Evolutionary conservation across 1,140 invertebrate species (phyloP).

Genomic region (Cotesia chilonis): DNA sequence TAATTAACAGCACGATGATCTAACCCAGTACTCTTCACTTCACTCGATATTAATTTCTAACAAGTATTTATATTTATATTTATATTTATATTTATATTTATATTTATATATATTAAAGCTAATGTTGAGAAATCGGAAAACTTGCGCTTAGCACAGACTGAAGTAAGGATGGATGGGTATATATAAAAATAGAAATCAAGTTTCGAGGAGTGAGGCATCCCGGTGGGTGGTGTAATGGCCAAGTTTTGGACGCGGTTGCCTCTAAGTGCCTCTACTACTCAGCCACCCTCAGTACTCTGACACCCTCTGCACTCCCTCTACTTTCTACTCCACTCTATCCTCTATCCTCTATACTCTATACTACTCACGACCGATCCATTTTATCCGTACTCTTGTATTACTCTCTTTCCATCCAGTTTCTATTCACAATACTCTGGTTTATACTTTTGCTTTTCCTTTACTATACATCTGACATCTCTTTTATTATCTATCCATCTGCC

Average conservation of each 20-base stretch:
- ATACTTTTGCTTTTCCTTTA: no score
- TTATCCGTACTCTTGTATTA: constrained; percentile 30
- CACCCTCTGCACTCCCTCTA: constrained; percentile 24
- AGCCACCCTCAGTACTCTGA: constrained; percentile 40
- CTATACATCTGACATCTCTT: no score
- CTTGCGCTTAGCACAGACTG: no score
- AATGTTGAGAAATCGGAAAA: no score
- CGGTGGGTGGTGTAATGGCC: constrained; percentile 56
- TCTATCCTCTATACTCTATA: constrained; percentile 34
- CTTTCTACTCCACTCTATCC: constrained; percentile 25
- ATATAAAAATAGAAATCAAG: constrained; percentile 38
- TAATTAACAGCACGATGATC: constrained; percentile 16
- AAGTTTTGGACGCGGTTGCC: constrained; percentile 57
- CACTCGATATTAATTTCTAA: no score
- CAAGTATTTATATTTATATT: no score
- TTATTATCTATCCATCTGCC: no score
- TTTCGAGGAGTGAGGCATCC: constrained; percentile 52
- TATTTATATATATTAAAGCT: no score
- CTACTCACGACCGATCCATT: constrained; percentile 43
- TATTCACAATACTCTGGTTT: background rate
- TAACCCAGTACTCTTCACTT: no score
- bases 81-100: no score
- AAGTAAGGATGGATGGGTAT: constrained; percentile 29
- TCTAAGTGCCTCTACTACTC: constrained; percentile 50
- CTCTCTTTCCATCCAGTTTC: background rate